Evolutionary conservation across 1,140 invertebrate species (phyloP).

Genomic region (Galleria mellonella): DNA sequence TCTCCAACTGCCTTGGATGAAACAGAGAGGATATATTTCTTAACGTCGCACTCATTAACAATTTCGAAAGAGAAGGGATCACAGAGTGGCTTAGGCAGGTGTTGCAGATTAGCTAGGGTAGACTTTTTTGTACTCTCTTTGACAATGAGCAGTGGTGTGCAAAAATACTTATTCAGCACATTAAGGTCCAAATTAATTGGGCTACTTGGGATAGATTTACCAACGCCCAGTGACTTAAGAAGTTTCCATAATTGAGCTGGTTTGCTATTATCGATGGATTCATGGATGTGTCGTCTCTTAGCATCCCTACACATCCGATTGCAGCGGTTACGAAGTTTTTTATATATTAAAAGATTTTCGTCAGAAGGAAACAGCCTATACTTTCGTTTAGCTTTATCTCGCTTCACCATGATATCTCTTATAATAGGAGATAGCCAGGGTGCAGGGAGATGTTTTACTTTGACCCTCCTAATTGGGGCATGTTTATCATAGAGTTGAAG

Average conservation of each 20-base stretch:
- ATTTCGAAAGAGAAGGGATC: constrained; percentile 3
- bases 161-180: constrained; percentile 9
- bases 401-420: background rate
- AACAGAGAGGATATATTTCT: constrained; percentile 6
- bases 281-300: background rate
- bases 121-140: background rate
- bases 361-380: background rate
- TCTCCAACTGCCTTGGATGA: constrained; percentile 12
- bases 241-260: background rate
- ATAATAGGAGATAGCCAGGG: background rate
- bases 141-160: background rate
- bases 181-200: constrained; percentile 5
- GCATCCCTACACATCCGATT: constrained; percentile 2
- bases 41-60: constrained; percentile 12
- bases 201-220: background rate
- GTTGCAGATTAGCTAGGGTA: constrained; percentile 6
- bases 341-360: background rate
- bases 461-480: background rate
- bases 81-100: constrained; percentile 3
- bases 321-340: background rate
- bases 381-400: background rate
- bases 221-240: background rate
- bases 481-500: no score
- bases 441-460: background rate
- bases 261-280: background rate